phyloP scores from a whole-genome alignment of 1,140 invertebrate genomes.

The Drosophila asahinai region DNA sequence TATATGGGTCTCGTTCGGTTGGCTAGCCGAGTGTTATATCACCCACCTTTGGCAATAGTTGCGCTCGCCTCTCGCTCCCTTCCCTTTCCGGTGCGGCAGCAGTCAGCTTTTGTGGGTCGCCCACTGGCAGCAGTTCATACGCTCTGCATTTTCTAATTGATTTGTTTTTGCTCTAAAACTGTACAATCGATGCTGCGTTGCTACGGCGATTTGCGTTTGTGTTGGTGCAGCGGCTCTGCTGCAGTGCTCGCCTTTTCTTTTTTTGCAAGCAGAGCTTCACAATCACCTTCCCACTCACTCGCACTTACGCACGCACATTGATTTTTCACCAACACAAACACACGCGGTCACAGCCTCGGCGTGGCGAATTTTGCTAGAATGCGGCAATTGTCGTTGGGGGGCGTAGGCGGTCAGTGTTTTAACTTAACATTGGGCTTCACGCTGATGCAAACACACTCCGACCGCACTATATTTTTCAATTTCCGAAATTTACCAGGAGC shows the following conservation, averaged over 20 bases:
- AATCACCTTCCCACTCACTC: slow-evolving; percentile 67
- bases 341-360: slow-evolving; percentile 38
- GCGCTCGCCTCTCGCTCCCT: slow-evolving; percentile 43
- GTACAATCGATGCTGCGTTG: slow-evolving; percentile 53
- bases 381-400: slow-evolving; percentile 40
- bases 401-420: slow-evolving; percentile 65
- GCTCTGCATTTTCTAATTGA: slow-evolving; percentile 60
- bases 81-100: slow-evolving; percentile 41
- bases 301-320: slow-evolving; percentile 56
- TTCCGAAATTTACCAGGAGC: slow-evolving; percentile 87
- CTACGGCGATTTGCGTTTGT: slow-evolving; percentile 22
- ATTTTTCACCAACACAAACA: slow-evolving; percentile 58
- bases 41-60: slow-evolving; percentile 79
- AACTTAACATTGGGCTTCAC: slow-evolving; percentile 83
- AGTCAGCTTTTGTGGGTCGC: slow-evolving; percentile 31
- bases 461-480: slow-evolving; percentile 83
- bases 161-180: slow-evolving; percentile 46
- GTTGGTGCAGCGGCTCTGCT: slow-evolving; percentile 31
- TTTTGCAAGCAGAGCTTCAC: slow-evolving; percentile 51
- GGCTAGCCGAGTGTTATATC: slow-evolving; percentile 18
- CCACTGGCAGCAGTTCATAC: slow-evolving; percentile 55
- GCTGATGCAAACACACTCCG: slow-evolving; percentile 74
- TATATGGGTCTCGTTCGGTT: background rate
- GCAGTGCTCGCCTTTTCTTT: slow-evolving; percentile 39
- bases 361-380: slow-evolving; percentile 31